phyloP scores from a whole-genome alignment of 2,113 vertebrate species.

The Corythaixoides concolor region DNA sequence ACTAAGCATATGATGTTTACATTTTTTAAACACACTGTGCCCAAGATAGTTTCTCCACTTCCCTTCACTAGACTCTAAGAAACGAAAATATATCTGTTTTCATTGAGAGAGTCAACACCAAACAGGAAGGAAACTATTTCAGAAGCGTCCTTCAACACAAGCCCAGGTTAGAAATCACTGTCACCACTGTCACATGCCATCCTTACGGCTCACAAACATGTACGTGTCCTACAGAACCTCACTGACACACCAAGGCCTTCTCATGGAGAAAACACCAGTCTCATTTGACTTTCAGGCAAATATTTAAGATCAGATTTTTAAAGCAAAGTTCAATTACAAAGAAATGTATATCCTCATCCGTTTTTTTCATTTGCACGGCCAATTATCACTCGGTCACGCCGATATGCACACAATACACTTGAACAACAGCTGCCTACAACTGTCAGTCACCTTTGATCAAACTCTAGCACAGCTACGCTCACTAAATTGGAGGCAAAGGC shows the following conservation, averaged over 20 bases:
- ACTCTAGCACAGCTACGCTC: neutral
- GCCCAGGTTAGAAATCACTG: neutral
- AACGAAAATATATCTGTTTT: neutral
- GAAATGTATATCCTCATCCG: neutral
- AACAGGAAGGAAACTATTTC: slow-evolving; percentile 19
- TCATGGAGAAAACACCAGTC: neutral
- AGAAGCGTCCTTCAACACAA: neutral
- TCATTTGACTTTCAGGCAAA: neutral
- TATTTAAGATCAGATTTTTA: neutral
- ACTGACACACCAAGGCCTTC: neutral
- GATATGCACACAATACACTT: neutral
- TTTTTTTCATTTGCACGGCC: neutral
- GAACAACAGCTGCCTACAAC: neutral
- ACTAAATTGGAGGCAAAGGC: neutral
- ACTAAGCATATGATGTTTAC: neutral
- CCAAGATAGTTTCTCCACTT: neutral
- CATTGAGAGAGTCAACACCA: neutral
- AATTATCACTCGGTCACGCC: neutral
- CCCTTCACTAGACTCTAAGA: neutral
- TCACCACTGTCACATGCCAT: neutral
- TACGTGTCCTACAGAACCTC: neutral
- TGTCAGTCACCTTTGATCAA: neutral
- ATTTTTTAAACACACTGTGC: neutral
- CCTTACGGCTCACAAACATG: neutral
- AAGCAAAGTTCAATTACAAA: neutral